A percentile compares a stretch with the other conserved stretches of the same genome.
phyloP scores from a whole-genome alignment of 2,888 invertebrate genomes.

The Margaritifera margaritifera region DNA sequence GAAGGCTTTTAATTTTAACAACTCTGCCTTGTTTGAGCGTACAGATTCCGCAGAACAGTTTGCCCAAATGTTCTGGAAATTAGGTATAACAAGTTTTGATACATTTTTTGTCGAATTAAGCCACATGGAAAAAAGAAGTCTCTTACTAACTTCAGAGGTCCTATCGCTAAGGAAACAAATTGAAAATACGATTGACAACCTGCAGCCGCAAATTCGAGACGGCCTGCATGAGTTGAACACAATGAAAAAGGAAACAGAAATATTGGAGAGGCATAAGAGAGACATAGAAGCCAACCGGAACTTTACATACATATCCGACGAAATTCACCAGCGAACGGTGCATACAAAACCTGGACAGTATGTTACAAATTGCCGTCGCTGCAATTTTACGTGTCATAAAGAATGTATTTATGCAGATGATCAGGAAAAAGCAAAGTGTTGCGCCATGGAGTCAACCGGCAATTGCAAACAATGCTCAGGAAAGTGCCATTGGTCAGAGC shows the following conservation, averaged over 20 bases:
- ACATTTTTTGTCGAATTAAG: constrained; percentile 21
- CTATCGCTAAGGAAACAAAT: constrained; percentile 21
- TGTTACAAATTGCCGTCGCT: constrained; percentile 52
- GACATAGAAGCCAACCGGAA: constrained; percentile 37
- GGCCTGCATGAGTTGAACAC: constrained; percentile 24
- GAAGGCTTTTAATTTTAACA: constrained; percentile 28
- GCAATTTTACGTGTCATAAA: constrained; percentile 52
- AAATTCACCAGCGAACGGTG: constrained; percentile 23
- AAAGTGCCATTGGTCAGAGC: constrained; percentile 28
- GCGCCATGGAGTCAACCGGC: constrained; percentile 24
- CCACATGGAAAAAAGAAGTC: constrained; percentile 20
- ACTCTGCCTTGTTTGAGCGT: constrained; percentile 30
- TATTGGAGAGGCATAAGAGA: constrained; percentile 22
- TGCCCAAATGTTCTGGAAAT: constrained; percentile 33
- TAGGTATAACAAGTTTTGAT: constrained; percentile 28
- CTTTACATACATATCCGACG: constrained; percentile 38
- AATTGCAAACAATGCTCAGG: constrained; percentile 26
- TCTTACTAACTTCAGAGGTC: constrained; percentile 30
- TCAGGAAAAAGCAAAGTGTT: constrained; percentile 38
- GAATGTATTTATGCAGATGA: constrained; percentile 44
- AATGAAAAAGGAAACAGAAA: constrained; percentile 19
- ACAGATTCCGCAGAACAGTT: constrained; percentile 11
- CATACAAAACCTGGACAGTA: constrained; percentile 20
- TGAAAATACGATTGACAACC: constrained; percentile 20
- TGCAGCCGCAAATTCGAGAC: constrained; percentile 24